phyloP scores from a whole-genome alignment of 1,140 invertebrate species.

The Euglossa dilemma region DNA sequence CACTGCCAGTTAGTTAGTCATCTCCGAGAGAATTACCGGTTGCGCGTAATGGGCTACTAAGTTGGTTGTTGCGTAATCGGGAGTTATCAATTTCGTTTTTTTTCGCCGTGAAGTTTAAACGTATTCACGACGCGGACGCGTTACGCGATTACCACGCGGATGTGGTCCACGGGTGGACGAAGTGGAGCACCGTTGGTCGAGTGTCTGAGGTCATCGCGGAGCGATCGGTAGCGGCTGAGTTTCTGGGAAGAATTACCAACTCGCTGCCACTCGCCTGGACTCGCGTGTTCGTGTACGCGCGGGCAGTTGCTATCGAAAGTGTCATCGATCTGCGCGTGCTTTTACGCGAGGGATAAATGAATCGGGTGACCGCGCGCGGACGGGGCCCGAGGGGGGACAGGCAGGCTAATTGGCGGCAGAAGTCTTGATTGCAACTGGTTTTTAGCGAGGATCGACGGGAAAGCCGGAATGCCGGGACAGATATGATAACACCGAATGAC shows the following conservation, averaged over 20 bases:
- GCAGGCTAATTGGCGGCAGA: conserved; percentile 27
- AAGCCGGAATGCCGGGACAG: conserved; percentile 32
- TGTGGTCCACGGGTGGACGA: conserved; percentile 27
- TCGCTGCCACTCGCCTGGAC: not conserved
- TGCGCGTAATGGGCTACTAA: conserved; percentile 53
- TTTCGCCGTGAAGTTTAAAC: not conserved
- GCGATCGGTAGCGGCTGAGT: too few species aligned
- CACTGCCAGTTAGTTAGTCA: conserved; percentile 43
- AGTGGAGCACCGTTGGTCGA: conserved; percentile 22
- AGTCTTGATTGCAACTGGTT: conserved; percentile 43
- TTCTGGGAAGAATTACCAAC: not conserved
- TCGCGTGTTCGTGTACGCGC: not conserved
- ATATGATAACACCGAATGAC: conserved; percentile 35
- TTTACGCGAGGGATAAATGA: not conserved
- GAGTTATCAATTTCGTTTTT: conserved; percentile 42
- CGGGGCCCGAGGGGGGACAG: not conserved
- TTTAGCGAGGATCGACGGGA: conserved; percentile 4
- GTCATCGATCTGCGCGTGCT: not conserved
- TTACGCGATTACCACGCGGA: conserved; percentile 17
- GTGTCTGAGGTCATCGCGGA: not conserved
- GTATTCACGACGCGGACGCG: not conserved
- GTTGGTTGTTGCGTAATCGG: conserved; percentile 35
- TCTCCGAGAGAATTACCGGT: conserved; percentile 12
- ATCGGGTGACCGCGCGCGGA: not conserved
- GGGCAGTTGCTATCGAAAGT: not conserved